These are phyloP conservation scores for Ophioderma brevispina DNA, from an alignment of 35 echinoderm and acorn worm species.

Conservation along the genomic window DNA sequence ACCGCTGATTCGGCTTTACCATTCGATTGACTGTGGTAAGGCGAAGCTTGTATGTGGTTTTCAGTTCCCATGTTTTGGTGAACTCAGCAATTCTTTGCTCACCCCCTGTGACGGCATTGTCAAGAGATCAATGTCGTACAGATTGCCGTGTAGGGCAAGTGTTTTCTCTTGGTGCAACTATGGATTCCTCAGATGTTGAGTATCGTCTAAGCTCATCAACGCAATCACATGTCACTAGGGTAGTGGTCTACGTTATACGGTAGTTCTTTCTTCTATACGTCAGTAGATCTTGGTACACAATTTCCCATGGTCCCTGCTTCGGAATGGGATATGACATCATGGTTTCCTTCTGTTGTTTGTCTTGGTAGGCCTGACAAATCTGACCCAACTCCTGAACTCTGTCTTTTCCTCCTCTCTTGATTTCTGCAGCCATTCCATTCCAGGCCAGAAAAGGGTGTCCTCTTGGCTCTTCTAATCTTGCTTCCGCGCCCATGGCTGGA, in stretches of 20 bases:
- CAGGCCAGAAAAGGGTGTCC: no score
- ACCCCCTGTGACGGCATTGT: slow-evolving; percentile 57
- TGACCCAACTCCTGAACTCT: no score
- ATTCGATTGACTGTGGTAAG: slow-evolving; percentile 21
- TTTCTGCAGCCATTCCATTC: no score
- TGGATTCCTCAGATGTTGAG: not conserved
- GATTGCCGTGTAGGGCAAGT: not conserved
- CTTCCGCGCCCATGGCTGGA: no score
- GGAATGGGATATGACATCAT: slow-evolving; percentile 37
- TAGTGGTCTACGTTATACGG: no score
- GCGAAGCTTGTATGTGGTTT: not conserved
- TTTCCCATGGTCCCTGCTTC: slow-evolving; percentile 67
- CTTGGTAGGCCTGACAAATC: no score
- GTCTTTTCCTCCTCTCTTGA: no score
- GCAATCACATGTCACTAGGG: no score
- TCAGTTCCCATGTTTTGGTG: slow-evolving; percentile 55
- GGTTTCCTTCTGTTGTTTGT: no score
- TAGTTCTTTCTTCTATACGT: no score
- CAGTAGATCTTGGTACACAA: slow-evolving; percentile 47
- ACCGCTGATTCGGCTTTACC: slow-evolving; percentile 42
- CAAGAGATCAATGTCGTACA: not conserved
- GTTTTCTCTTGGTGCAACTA: not conserved
- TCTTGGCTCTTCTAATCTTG: no score
- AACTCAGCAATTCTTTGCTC: slow-evolving; percentile 46
- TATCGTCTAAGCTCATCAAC: no score